Conservation (phyloP, 2,113 vertebrate genomes). For the Leiothrix lutea region DNA sequence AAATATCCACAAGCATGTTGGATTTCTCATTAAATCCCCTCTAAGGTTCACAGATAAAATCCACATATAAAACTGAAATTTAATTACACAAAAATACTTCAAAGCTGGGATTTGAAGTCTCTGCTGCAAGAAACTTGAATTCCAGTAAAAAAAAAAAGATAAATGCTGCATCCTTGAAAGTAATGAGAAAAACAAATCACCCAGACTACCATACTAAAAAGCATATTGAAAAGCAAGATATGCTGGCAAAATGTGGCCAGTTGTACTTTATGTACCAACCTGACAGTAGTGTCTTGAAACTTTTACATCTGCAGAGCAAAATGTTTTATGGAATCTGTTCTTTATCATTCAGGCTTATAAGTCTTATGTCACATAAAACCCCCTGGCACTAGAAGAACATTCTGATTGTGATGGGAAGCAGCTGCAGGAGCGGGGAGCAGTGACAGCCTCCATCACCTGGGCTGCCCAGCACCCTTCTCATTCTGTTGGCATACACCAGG, state of each 20-base stretch:
- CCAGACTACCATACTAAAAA: constrained; percentile 5
- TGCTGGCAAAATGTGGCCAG: neutral
- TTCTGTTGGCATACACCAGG: rapidly evolving
- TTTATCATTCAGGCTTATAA: constrained; percentile 12
- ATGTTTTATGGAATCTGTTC: constrained; percentile 40
- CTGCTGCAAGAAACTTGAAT: neutral
- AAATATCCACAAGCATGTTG: neutral
- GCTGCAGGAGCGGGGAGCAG: neutral
- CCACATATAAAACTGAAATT: neutral
- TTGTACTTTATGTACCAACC: neutral
- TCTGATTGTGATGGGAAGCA: neutral
- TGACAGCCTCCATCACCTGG: neutral
- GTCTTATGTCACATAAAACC: neutral
- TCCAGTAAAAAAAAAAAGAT: neutral
- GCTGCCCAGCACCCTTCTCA: neutral
- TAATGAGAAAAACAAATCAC: constrained; percentile 43
- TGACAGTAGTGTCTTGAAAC: neutral
- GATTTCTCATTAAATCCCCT: neutral
- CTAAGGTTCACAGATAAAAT: constrained; percentile 6
- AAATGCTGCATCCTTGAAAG: constrained; percentile 17
- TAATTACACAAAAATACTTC: constrained; percentile 31
- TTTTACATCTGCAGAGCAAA: constrained; percentile 6
- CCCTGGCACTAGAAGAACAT: neutral
- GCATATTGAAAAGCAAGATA: constrained; percentile 31
- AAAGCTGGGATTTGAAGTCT: neutral